phyloP scores from a whole-genome alignment of 1,140 invertebrate species.

The Pararge aegeria region DNA sequence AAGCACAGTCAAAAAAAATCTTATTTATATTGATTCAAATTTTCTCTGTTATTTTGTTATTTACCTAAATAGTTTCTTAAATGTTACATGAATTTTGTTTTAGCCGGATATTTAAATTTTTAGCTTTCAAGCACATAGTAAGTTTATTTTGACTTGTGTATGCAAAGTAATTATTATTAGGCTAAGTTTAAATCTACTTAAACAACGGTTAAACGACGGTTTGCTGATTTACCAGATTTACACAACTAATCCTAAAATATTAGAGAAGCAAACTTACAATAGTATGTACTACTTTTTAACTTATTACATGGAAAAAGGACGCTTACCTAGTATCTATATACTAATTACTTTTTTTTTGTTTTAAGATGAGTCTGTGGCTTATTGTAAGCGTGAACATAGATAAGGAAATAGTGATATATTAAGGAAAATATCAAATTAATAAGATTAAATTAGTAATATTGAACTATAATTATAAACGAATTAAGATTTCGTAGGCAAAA shows the following conservation, averaged over 20 bases:
- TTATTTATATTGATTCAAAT: neutral
- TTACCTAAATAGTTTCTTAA: neutral
- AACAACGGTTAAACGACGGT: conserved; percentile 70
- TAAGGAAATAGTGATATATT: too few species aligned
- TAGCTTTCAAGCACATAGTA: neutral
- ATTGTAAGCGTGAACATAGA: too few species aligned
- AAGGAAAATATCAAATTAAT: too few species aligned
- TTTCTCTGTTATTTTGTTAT: neutral
- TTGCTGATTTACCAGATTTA: conserved; percentile 50
- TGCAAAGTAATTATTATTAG: conserved; percentile 26
- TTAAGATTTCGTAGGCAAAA: too few species aligned
- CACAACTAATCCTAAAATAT: conserved; percentile 1
- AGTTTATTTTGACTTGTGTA: conserved; percentile 20
- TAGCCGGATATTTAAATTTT: neutral
- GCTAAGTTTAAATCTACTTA: conserved; percentile 36
- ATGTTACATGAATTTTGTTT: neutral
- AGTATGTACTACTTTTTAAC: too few species aligned
- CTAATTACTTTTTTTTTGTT: too few species aligned
- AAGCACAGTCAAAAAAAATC: conserved; percentile 25
- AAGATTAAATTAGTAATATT: too few species aligned
- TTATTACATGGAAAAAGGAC: too few species aligned
- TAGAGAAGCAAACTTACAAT: neutral
- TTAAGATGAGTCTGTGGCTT: too few species aligned
- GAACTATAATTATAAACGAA: too few species aligned
- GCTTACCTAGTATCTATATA: too few species aligned